phyloP scores from a whole-genome alignment of 1,140 invertebrate genomes.

The Brachionus rubens region DNA sequence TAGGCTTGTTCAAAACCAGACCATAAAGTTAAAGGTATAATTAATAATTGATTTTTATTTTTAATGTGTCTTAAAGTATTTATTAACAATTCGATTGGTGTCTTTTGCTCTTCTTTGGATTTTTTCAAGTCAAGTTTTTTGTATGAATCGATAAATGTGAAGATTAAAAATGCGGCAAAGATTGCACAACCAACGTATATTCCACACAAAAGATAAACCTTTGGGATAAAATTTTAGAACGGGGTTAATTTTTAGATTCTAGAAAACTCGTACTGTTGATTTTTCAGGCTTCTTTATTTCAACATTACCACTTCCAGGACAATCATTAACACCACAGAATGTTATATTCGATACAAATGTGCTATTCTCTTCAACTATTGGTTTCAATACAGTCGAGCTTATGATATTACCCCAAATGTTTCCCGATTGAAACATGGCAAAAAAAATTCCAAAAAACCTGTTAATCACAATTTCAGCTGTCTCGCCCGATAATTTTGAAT shows the following conservation, averaged over 20 bases:
- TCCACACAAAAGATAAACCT: conserved; percentile 70
- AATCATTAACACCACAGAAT: conserved; percentile 2
- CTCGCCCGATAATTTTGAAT: conserved; percentile 62
- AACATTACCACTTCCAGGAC: conserved; percentile 46
- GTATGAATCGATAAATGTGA: conserved; percentile 74
- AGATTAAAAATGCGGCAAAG: conserved; percentile 77
- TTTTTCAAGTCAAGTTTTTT: conserved; percentile 48
- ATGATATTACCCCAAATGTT: conserved; percentile 81
- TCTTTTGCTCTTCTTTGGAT: conserved; percentile 43
- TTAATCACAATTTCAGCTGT: conserved; percentile 83
- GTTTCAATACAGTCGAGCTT: conserved; percentile 78
- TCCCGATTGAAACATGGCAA: conserved; percentile 84
- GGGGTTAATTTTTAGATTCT: neutral
- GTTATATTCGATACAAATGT: conserved; percentile 10
- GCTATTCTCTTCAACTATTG: neutral
- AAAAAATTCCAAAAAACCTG: conserved; percentile 95
- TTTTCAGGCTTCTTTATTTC: conserved; percentile 47
- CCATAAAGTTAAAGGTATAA: conserved; percentile 91
- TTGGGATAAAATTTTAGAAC: conserved; percentile 44
- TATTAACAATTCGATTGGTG: conserved; percentile 70
- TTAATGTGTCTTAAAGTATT: conserved; percentile 80
- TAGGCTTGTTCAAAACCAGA: conserved; percentile 96
- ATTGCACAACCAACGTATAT: conserved; percentile 83
- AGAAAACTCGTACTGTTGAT: neutral
- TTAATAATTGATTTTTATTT: conserved; percentile 73